Conservation (phyloP, 2,888 invertebrate species). For the Drosophila parthenogenetica region DNA sequence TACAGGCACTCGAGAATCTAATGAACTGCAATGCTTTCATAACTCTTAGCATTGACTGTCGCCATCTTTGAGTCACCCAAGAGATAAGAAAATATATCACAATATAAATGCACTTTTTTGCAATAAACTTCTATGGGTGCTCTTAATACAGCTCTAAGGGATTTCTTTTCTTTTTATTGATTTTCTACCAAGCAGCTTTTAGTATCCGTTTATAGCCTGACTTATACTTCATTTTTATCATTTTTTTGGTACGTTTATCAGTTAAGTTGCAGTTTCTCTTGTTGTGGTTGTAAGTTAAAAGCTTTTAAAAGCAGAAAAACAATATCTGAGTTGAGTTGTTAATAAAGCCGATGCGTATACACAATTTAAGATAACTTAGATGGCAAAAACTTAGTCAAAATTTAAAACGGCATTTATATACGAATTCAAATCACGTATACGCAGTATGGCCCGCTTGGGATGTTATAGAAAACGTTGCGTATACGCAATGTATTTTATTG, state of each 20-base stretch:
- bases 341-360: neutral
- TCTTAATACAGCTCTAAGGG: neutral
- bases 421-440: too few relatives aligned
- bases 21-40: constrained; percentile 1
- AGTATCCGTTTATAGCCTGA: constrained; percentile 1
- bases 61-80: neutral
- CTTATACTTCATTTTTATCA: neutral
- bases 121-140: constrained; percentile 1
- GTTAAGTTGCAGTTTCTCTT: neutral
- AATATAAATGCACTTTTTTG: constrained; percentile 6
- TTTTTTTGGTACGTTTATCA: neutral
- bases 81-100: neutral
- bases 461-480: neutral
- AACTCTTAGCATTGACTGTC: neutral
- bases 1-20: constrained; percentile 4
- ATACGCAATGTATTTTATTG: neutral
- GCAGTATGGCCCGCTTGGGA: too few relatives aligned
- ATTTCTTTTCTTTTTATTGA: neutral
- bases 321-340: neutral
- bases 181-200: neutral
- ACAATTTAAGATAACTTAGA: too few relatives aligned
- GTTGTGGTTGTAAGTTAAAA: neutral
- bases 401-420: too few relatives aligned
- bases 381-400: too few relatives aligned
- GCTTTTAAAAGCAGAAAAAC: neutral